These are phyloP conservation scores for Eristalinus aeneus DNA, from an alignment of 2,888 invertebrate genomes.

Conservation along the genomic window DNA sequence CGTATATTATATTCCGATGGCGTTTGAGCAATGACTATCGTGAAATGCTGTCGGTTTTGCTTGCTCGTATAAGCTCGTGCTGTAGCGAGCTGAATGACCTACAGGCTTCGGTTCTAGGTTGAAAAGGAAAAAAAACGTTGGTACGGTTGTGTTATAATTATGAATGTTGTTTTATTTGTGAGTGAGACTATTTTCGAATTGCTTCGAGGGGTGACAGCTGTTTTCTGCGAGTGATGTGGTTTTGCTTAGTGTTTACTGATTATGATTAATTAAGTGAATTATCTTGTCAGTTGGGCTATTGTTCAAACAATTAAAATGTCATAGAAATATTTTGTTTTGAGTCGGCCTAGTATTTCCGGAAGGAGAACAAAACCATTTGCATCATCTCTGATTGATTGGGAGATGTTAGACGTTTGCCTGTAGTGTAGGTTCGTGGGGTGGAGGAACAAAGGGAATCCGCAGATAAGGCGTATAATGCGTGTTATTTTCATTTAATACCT, in stretches of 20 bases:
- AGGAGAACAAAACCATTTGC: constrained; percentile 1
- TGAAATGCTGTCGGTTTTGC: background rate
- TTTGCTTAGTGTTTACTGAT: constrained; percentile 27
- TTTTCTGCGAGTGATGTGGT: background rate
- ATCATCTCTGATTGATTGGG: background rate
- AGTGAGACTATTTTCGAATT: background rate
- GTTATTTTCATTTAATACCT: background rate
- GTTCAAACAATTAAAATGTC: constrained; percentile 43
- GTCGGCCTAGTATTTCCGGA: constrained; percentile 30
- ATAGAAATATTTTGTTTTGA: constrained; percentile 11
- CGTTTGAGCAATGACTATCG: constrained; percentile 35
- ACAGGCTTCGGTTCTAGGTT: constrained; percentile 54
- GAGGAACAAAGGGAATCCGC: background rate
- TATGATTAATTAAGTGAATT: constrained; percentile 54
- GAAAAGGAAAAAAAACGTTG: constrained; percentile 4
- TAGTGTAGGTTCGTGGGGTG: background rate
- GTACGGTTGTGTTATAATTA: constrained; percentile 23
- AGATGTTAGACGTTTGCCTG: background rate
- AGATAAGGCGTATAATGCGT: background rate
- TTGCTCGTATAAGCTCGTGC: background rate
- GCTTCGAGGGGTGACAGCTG: constrained; percentile 10
- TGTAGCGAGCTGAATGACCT: constrained; percentile 62
- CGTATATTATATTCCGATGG: constrained; percentile 18
- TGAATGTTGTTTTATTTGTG: constrained; percentile 16
- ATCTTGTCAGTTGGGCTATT: constrained; percentile 49